These are phyloP conservation scores for Clitarchus hookeri DNA, from an alignment of 2,888 invertebrate species.

Conservation along the genomic window DNA sequence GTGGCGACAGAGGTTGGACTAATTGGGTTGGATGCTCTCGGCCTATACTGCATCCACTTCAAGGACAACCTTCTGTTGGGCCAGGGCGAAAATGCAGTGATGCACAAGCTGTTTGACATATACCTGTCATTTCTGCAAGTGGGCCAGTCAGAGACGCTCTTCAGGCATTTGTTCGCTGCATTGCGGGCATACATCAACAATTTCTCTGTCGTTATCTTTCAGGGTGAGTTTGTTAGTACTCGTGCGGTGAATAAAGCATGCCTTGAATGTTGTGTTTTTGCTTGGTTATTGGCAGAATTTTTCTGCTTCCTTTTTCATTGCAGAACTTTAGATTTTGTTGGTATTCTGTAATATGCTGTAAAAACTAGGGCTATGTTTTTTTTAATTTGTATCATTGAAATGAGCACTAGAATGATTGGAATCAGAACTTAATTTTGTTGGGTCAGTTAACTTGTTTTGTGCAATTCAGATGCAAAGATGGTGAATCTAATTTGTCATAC, in stretches of 20 bases:
- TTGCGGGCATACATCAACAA: constrained; percentile 90
- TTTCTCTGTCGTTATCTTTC: constrained; percentile 80
- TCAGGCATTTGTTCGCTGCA: constrained; percentile 90
- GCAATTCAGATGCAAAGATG: too few species aligned
- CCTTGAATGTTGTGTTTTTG: background rate
- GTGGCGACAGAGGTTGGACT: constrained; percentile 89
- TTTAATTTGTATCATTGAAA: too few species aligned
- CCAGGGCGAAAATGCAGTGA: constrained; percentile 73
- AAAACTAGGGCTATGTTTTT: too few species aligned
- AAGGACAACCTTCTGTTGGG: constrained; percentile 60
- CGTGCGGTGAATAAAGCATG: background rate
- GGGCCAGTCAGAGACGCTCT: constrained; percentile 88
- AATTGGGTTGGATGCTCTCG: constrained; percentile 83
- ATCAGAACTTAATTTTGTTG: too few species aligned
- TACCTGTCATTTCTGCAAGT: constrained; percentile 85
- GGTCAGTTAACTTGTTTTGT: too few species aligned
- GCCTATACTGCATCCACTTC: constrained; percentile 81
- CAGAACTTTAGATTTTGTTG: too few species aligned
- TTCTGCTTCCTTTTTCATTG: too few species aligned
- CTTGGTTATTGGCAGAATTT: too few species aligned
- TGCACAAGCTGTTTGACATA: constrained; percentile 82
- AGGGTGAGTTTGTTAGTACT: constrained; percentile 61
- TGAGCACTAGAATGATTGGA: too few species aligned
- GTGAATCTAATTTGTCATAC: too few species aligned
- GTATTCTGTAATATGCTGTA: too few species aligned